phyloP scores from a whole-genome alignment of 2,797 vertebrate genomes.

The Capromys pilorides region DNA sequence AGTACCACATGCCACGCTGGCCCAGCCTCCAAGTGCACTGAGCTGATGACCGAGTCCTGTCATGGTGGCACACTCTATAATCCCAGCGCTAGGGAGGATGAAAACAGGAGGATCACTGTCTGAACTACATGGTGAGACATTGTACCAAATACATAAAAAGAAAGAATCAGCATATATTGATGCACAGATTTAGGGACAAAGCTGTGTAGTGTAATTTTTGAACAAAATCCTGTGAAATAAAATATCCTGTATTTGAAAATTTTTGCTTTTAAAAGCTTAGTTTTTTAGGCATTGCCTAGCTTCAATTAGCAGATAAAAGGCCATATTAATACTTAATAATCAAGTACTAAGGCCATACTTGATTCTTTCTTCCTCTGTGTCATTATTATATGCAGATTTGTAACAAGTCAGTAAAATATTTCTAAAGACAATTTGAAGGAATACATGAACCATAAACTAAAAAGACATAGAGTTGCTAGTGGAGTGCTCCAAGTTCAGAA shows the following conservation, averaged over 20 bases:
- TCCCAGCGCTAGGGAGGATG: too few relatives aligned
- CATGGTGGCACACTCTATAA: too few relatives aligned
- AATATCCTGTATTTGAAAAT: not conserved
- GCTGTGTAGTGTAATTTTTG: not conserved
- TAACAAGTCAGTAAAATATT: constrained; percentile 1
- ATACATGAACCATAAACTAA: not conserved
- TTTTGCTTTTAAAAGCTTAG: not conserved
- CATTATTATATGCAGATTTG: not conserved
- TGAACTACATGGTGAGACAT: too few relatives aligned
- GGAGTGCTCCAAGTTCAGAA: not conserved
- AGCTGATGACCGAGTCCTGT: too few relatives aligned
- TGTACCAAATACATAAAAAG: too few relatives aligned
- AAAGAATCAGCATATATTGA: not conserved
- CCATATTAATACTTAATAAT: not conserved
- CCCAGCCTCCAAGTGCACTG: too few relatives aligned
- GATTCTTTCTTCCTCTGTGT: not conserved
- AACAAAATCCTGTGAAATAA: constrained; percentile 44
- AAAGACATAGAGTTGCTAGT: not conserved
- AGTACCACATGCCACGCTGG: too few relatives aligned
- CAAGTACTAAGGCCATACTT: not conserved
- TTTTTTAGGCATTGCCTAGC: not conserved
- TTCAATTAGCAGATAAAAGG: constrained; percentile 5
- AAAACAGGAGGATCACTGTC: too few relatives aligned
- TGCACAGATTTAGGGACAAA: not conserved
- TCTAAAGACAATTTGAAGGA: not conserved